Evolutionary conservation across 2,113 vertebrate genomes (phyloP).

Genomic region (Pangasianodon gigas): DNA sequence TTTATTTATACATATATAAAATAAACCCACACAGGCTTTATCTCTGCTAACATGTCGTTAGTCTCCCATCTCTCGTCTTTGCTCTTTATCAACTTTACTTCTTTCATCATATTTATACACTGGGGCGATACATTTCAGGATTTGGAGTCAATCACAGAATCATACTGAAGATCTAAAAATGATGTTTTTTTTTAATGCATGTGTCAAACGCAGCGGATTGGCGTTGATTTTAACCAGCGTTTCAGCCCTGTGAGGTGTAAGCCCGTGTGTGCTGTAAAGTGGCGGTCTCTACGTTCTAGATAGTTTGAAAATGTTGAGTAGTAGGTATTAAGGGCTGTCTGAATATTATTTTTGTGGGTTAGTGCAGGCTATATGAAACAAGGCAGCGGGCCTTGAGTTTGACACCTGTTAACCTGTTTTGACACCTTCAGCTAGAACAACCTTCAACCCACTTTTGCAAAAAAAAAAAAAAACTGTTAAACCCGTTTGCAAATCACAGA

Average conservation of each 20-base stretch:
- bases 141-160: background rate
- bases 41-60: background rate
- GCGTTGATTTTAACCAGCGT: background rate
- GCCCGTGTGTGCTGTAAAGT: background rate
- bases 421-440: background rate
- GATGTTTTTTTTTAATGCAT: background rate
- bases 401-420: background rate
- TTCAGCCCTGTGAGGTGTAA: too few relatives aligned
- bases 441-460: background rate
- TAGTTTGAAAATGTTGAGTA: background rate
- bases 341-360: background rate
- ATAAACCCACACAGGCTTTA: background rate
- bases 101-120: background rate
- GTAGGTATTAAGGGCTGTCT: background rate
- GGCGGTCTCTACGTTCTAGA: rapidly evolving
- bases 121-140: background rate
- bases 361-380: background rate
- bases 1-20: too few relatives aligned
- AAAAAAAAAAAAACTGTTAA: background rate
- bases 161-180: too few relatives aligned
- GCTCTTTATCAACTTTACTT: background rate
- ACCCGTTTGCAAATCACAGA: background rate
- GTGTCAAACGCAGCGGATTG: background rate
- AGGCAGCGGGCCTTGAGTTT: background rate
- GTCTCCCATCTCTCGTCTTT: too few relatives aligned